Evolutionary conservation across 2,888 invertebrate species (phyloP), one percentile per base, ranked within the genome.

Genomic region (Zaprionus bogoriensis): DNA sequence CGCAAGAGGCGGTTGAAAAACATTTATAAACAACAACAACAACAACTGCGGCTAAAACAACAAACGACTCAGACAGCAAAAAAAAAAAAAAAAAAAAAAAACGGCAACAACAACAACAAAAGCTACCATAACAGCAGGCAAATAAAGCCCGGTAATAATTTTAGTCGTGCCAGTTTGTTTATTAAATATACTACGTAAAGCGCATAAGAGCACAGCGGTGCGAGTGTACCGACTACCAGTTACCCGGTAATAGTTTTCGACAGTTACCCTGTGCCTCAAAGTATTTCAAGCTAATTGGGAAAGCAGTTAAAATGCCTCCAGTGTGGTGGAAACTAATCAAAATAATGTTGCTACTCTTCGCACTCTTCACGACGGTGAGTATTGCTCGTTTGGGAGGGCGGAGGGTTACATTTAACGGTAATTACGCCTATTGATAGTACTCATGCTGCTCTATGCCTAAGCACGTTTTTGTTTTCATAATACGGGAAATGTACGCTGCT

Each of bases 101-200:
- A 25, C 50, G 39, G 19, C 4, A 12, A 9, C 27, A 58, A 67
- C 47, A 67, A 62, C 20, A 66, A 51, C 52, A 62, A 63, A 22
- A 50, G 54, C 20, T 57, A 58, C 48, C 55, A 63, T 50, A 25
- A 39, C 32, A 42, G 20, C 65, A n/a, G 60, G 63, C 63, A 58
- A 68, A 64, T 70, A 76, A 67, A 72, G 52, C 59, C 75, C 68
- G 75, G 76, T 68, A 68, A 76, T 82, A 66, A 77, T 67, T 80
- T 77, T 68, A 81, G 77, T 77, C 78, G 76, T 77, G 75, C 67
- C 77, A 74, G 78, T 80, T 78, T 80, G 74, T 78, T 81, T 80
- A 76, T 74, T 72, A 74, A 73, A 69, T 63, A 76, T 65, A 74
- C 71, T 65, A 74, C 53, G 36, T 59, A 69, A 67, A 66, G 23